These are phyloP conservation scores for Onychomys torridus DNA, from an alignment of 2,797 vertebrate genomes.

Conservation along the genomic window DNA sequence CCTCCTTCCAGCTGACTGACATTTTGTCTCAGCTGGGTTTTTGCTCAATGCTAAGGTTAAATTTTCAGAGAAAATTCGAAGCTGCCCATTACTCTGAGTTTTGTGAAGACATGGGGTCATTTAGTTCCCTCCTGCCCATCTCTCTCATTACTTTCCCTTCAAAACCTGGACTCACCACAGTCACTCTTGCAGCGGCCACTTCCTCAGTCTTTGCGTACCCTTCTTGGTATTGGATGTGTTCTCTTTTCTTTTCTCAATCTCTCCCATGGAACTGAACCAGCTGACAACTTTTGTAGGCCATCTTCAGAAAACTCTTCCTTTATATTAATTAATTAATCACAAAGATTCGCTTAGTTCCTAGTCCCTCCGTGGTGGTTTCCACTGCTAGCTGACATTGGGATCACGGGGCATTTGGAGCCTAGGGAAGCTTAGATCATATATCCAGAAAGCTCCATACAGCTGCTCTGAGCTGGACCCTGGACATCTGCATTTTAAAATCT, in stretches of 20 bases:
- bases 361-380: background rate
- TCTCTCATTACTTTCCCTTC: background rate
- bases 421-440: background rate
- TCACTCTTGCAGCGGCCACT: background rate
- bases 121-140: background rate
- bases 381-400: background rate
- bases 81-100: background rate
- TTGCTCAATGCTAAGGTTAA: background rate
- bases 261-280: background rate
- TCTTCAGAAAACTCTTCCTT: background rate
- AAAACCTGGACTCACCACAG: background rate
- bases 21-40: slow-evolving; percentile 1
- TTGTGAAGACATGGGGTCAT: background rate
- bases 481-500: background rate
- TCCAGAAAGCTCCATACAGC: background rate
- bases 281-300: background rate
- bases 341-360: background rate
- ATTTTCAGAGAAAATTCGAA: background rate
- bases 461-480: background rate
- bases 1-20: background rate
- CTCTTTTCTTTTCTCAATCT: background rate
- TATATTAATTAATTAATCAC: background rate
- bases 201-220: background rate
- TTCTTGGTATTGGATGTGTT: background rate
- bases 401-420: background rate